phyloP scores from a whole-genome alignment of 2,797 vertebrate genomes.

The Telmatherina bonti region DNA sequence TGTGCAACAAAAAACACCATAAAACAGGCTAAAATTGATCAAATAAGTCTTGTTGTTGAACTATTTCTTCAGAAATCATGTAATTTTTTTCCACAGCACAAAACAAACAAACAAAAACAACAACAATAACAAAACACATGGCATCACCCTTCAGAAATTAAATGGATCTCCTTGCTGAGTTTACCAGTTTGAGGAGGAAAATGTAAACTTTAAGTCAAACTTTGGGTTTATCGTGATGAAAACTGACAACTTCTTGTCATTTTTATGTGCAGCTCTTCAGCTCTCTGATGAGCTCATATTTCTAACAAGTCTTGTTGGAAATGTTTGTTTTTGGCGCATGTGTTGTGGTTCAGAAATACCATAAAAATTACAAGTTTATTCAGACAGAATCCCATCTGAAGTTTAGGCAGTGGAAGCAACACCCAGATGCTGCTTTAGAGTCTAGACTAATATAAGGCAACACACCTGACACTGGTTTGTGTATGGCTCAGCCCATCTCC shows the following conservation, averaged over 20 bases:
- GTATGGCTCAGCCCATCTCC: slow-evolving; percentile 85
- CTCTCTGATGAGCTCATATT: neutral
- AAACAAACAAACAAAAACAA: no score
- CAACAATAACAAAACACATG: no score
- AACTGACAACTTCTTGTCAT: neutral
- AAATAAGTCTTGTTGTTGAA: no score
- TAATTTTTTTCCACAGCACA: no score
- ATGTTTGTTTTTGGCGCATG: neutral
- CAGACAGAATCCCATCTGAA: neutral
- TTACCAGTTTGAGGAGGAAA: neutral
- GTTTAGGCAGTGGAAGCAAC: neutral
- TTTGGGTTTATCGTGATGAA: neutral
- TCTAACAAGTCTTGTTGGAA: neutral
- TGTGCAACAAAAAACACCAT: neutral
- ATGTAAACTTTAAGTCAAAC: neutral
- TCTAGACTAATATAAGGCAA: neutral
- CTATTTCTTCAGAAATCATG: no score
- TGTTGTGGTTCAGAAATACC: neutral
- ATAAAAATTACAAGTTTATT: neutral
- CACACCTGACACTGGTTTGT: slow-evolving; percentile 87
- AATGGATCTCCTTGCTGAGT: no score
- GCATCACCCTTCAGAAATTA: no score
- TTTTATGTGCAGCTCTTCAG: neutral
- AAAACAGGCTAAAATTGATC: no score
- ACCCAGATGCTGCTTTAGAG: neutral